These are phyloP conservation scores for Drosophila sulfurigaster DNA, from an alignment of 1,140 invertebrate genomes.

Conservation along the genomic window DNA sequence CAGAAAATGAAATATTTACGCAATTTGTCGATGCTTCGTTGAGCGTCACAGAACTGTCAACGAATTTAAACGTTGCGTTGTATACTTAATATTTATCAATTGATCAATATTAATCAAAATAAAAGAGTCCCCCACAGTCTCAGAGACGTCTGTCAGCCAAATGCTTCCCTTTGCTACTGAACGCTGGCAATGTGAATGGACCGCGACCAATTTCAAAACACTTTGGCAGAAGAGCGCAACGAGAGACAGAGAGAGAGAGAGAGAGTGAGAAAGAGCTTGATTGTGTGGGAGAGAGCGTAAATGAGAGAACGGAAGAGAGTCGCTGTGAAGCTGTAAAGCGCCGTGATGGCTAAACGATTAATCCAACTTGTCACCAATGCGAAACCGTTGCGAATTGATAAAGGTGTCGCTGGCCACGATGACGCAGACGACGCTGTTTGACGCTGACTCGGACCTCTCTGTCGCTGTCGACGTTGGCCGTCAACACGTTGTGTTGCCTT, in stretches of 20 bases:
- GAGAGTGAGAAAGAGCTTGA: not conserved
- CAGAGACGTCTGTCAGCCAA: constrained; percentile 56
- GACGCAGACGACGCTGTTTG: constrained; percentile 18
- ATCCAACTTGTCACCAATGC: constrained; percentile 61
- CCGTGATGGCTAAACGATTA: constrained; percentile 60
- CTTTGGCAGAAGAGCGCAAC: constrained; percentile 24
- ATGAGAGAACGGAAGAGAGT: not conserved
- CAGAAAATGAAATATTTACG: constrained; percentile 6
- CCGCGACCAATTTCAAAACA: constrained; percentile 55
- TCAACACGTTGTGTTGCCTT: constrained; percentile 41
- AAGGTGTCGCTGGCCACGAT: constrained; percentile 45
- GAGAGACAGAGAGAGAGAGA: not conserved
- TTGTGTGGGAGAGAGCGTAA: constrained; percentile 1
- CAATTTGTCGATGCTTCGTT: constrained; percentile 17
- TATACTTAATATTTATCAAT: constrained; percentile 60
- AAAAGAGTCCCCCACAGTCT: constrained; percentile 24
- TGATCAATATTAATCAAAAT: constrained; percentile 68
- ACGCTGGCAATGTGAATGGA: constrained; percentile 53
- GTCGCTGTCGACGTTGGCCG: constrained; percentile 11
- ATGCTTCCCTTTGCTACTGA: constrained; percentile 69
- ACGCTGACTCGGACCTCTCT: not conserved
- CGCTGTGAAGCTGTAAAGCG: not conserved
- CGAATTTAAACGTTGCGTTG: constrained; percentile 21
- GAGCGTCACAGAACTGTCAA: constrained; percentile 42
- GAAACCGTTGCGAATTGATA: constrained; percentile 64